Evolutionary conservation across 2,888 invertebrate species (phyloP).

Genomic region (Acrocyrtus sp.): DNA sequence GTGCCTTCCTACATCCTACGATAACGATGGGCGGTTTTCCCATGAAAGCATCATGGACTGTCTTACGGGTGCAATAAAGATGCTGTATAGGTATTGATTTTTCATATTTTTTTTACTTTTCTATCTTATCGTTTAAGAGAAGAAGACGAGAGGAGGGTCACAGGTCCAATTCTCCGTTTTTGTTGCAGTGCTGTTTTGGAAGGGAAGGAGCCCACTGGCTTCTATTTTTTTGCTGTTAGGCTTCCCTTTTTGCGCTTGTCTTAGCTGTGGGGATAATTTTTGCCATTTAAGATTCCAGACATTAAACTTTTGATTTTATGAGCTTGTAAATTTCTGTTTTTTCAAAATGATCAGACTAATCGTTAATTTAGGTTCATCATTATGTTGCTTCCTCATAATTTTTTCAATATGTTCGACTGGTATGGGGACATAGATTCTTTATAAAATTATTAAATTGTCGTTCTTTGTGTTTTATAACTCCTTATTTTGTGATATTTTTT

Average conservation of each 20-base stretch:
- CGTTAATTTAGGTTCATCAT: constrained; percentile 28
- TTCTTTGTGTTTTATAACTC: not conserved
- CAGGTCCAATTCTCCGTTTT: no score
- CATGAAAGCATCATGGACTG: no score
- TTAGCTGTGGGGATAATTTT: not conserved
- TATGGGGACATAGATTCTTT: constrained; percentile 6
- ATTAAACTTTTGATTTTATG: not conserved
- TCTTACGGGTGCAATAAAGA: no score
- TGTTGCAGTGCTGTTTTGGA: constrained; percentile 12
- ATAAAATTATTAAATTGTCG: not conserved
- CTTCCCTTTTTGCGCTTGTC: no score
- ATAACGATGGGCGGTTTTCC: no score
- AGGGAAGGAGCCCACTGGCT: constrained; percentile 24
- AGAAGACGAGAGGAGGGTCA: no score
- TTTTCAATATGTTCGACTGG: constrained; percentile 42
- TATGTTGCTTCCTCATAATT: constrained; percentile 11
- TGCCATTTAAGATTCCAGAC: not conserved
- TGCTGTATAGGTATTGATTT: no score
- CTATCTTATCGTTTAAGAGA: no score
- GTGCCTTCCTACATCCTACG: no score
- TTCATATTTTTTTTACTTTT: no score
- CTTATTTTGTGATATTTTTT: not conserved
- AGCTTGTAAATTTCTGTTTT: constrained; percentile 2
- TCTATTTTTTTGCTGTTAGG: no score
- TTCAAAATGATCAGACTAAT: constrained; percentile 48